phyloP scores from a whole-genome alignment of 2,888 invertebrate species.

The Eurytoma californica region DNA sequence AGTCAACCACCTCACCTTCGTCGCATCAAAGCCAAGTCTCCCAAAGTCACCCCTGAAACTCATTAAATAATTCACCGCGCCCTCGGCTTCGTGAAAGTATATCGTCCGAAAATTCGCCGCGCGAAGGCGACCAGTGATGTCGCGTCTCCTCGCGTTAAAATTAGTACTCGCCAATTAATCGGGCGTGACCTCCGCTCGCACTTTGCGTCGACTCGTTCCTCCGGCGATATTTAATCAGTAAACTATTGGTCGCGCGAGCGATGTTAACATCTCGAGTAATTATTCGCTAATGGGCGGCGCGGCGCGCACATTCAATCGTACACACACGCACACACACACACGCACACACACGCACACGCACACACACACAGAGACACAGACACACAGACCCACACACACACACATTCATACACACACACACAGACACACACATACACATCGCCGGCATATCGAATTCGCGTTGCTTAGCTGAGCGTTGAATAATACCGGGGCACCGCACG shows the following conservation, averaged over 20 bases:
- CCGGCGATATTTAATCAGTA: constrained; percentile 23
- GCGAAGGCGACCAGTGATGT: not conserved
- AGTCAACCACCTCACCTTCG: too few relatives aligned
- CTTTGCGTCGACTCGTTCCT: not conserved
- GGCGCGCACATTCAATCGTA: not conserved
- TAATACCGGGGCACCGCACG: not conserved
- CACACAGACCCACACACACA: not conserved
- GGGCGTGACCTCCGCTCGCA: not conserved
- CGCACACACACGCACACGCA: not conserved
- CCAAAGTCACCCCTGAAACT: too few relatives aligned
- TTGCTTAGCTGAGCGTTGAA: not conserved
- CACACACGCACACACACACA: not conserved
- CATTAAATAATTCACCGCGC: not conserved
- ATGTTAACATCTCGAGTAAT: constrained; percentile 30
- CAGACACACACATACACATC: not conserved
- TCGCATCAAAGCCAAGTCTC: too few relatives aligned
- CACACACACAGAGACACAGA: too few relatives aligned
- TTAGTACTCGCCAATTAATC: not conserved
- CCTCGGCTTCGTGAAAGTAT: not conserved
- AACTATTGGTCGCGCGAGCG: constrained; percentile 25
- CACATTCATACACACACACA: not conserved
- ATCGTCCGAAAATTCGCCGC: not conserved
- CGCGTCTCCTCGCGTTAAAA: constrained; percentile 1
- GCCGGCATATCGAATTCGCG: constrained; percentile 2
- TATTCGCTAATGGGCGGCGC: constrained; percentile 38